Percentiles rank a stretch among this genome's conserved stretches.
Conservation (phyloP, 2,113 vertebrate genomes). For the Laticauda laticaudata region DNA sequence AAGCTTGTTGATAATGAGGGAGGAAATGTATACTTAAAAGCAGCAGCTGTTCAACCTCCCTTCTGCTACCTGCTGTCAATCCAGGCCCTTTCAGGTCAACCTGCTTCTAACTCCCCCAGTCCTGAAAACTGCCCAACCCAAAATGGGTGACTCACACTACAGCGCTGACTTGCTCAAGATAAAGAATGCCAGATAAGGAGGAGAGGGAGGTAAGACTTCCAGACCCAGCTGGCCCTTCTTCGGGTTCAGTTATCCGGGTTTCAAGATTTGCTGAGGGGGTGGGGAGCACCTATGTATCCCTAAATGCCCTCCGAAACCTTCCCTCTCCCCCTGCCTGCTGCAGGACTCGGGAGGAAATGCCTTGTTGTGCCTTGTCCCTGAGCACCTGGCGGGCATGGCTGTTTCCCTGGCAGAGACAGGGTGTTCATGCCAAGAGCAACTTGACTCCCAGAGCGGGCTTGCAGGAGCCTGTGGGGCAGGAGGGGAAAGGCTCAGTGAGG, state of each 20-base stretch:
- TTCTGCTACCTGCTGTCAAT: background rate
- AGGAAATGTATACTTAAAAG: background rate
- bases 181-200: background rate
- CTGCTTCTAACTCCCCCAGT: background rate
- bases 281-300: background rate
- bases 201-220: background rate
- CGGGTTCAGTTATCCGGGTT: background rate
- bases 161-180: background rate
- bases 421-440: background rate
- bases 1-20: background rate
- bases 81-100: background rate
- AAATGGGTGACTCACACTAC: background rate
- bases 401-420: conserved; percentile 9
- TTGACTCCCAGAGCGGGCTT: background rate
- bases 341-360: conserved; percentile 6
- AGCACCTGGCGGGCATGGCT: background rate
- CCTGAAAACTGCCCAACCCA: background rate
- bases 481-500: background rate
- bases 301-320: no score
- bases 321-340: background rate
- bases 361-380: background rate
- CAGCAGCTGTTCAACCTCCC: background rate
- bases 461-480: background rate
- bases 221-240: background rate
- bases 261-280: background rate